Evolutionary conservation across 2,888 invertebrate genomes (phyloP), one percentile per base, ranked within the genome.

Genomic region (Agrochola litura): DNA sequence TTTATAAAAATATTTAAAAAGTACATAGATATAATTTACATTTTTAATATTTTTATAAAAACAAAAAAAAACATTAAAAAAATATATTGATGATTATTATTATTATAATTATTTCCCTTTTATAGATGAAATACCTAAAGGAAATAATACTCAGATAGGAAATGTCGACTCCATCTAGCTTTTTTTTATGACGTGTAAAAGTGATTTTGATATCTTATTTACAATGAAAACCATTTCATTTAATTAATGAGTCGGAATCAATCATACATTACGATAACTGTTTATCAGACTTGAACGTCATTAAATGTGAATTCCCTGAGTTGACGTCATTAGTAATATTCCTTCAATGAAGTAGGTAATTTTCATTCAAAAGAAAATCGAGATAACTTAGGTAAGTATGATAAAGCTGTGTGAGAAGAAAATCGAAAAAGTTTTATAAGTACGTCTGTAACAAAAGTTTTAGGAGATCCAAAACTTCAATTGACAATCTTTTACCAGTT

Each of bases 281-380:
- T 19, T 41, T 68, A 79, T 82, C 82, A 41, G 6, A 41, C 9
- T 16, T 25, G 19, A 43, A 30, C 30, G n/a, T 49, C 14, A 8
- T 2, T 22, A 14, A 60, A 82, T 82, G 66, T 79, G 30, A 82
- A 63, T 54, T 54, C 65, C 66, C 76, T 63, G 10, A 22, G 16
- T 63, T 56, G 37, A 82, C 77, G 49, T 79, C 82, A 82, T 37
- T 43, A 12, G 10, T 56, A 54, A 66, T n/a, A n/a, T 66, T 61
- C 4, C 41, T 37, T 61, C 12, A 82, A 56, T 61, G n/a, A 61
- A 46, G 60, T 54, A 19, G 2, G 49, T n/a, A 19, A 10, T 49
- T 25, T 69, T 19, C 16, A 25, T 69, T 37, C 9, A 63, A 22
- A 41, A 6, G 30, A n/a, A 77, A 43, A 30, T 63, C n/a, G 8